Base-by-base conservation (phyloP, 2,797 vertebrate genomes). In the Notolabrus celidotus region DNA sequence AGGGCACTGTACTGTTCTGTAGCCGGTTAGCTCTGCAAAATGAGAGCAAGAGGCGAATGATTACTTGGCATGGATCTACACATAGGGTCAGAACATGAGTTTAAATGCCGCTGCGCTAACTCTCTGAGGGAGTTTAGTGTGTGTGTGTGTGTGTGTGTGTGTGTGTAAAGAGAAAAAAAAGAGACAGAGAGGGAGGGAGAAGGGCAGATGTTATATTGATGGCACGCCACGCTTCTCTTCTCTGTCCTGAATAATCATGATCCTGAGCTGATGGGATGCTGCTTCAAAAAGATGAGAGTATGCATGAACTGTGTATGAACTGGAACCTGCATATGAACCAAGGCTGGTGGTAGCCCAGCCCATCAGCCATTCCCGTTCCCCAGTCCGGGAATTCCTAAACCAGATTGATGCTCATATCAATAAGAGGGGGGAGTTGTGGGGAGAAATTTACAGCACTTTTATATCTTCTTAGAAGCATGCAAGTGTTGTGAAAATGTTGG, bases 271-370 rank as follows among this genome's bases (percentile, higher is more conserved):
- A 91, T 86, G 77, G 79, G 88, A 86, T 86, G 80, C 79, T 68
- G 88, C 87, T 91, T 90, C 84, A 89, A 86, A 90, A 86, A 89
- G 87, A 82, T 70, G 79, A 63, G 86, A 66, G 83, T 86, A 80
- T 83, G 77, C 39, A 23, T 91, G 90, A 93, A 92, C 92, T 92
- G 86, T 66, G 61, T 74, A 72, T 92, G 89, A 93, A 92, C 90
- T 90, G 80, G 85, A 90, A 89, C 90, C 92, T 91, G 87, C 82
- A 57, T 71, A 82, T 91, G 90, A 93, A 91, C 90, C 69, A 64
- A 47, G 73, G 63, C 74, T 76, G 67, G 74, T 80, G 79, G 74
- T 82, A 73, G 69, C 82, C 79, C 80, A 63, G 74, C 87, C 84
- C 79, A 71, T 79, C 80, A 84, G 76, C 82, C 68, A 51, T 74